Percentiles rank a stretch among this genome's conserved stretches.
Evolutionary conservation across 92 coral and sea anemone genomes (phyloP).

Genomic region (Porites divaricata): DNA sequence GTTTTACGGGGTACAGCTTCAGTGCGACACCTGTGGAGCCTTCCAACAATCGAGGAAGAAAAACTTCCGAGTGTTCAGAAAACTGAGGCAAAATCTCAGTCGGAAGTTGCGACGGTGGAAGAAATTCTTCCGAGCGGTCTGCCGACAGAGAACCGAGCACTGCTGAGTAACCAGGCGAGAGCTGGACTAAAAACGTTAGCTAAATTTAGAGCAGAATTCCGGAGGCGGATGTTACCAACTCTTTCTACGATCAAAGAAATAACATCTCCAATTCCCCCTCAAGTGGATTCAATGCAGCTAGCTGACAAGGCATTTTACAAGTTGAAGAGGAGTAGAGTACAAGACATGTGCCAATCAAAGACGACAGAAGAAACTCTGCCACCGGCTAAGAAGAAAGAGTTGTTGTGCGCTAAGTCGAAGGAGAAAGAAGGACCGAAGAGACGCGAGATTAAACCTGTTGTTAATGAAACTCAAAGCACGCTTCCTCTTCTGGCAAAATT

Average conservation of each 20-base stretch:
- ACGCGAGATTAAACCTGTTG: not conserved
- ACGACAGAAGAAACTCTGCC: not conserved
- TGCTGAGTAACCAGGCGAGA: constrained; percentile 23
- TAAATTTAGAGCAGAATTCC: not conserved
- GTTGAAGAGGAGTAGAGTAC: not conserved
- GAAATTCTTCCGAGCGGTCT: constrained; percentile 18
- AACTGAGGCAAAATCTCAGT: constrained; percentile 1
- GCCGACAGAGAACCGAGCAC: constrained; percentile 25
- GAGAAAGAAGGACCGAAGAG: not conserved
- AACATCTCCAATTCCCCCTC: not conserved
- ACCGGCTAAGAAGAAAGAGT: not conserved
- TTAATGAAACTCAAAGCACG: not conserved
- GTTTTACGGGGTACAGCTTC: constrained; percentile 24
- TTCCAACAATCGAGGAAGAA: constrained; percentile 26
- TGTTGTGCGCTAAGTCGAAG: not conserved
- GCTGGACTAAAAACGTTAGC: not conserved
- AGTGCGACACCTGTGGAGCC: not conserved
- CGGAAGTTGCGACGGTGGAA: not conserved
- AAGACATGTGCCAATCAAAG: not conserved
- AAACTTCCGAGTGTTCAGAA: not conserved
- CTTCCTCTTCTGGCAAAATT: constrained; percentile 4
- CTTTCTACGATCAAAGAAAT: constrained; percentile 25
- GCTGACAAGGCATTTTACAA: not conserved
- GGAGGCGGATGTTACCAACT: constrained; percentile 8
- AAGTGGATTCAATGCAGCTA: not conserved